A percentile compares a stretch with the other conserved stretches of the same genome.
Conservation (phyloP, 2,888 invertebrate genomes). For the Cephonodes hylas region DNA sequence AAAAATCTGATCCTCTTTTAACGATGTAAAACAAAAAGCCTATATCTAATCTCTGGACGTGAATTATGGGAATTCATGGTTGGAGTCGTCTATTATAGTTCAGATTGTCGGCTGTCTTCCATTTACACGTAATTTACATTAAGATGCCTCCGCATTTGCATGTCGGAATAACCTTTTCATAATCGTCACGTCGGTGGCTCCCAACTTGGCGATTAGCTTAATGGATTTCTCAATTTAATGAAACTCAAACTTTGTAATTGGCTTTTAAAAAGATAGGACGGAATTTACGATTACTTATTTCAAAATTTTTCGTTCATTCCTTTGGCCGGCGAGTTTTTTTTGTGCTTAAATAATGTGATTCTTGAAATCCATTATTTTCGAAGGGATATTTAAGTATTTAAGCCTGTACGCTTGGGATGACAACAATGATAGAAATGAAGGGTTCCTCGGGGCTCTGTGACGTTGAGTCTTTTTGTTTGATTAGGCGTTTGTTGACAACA, state of each 20-base stretch:
- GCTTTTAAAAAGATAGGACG: conserved; percentile 66
- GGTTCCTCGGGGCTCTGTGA: conserved; percentile 56
- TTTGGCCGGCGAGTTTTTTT: conserved; percentile 31
- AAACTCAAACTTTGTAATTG: conserved; percentile 69
- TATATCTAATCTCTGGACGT: conserved; percentile 63
- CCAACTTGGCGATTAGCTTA: conserved; percentile 71
- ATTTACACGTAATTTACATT: conserved; percentile 76
- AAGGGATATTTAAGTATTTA: conserved; percentile 54
- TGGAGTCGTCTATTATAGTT: conserved; percentile 55
- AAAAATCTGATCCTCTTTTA: conserved; percentile 33
- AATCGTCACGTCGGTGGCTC: conserved; percentile 70
- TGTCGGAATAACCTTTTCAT: conserved; percentile 71
- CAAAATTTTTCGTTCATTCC: conserved; percentile 38
- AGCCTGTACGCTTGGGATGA: conserved; percentile 51
- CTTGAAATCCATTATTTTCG: conserved; percentile 44
- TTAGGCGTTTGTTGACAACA: conserved; percentile 78
- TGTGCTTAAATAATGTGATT: conserved; percentile 30
- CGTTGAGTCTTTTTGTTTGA: conserved; percentile 75
- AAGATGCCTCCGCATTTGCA: conserved; percentile 71
- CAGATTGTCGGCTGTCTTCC: conserved; percentile 57
- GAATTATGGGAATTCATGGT: conserved; percentile 63
- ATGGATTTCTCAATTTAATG: conserved; percentile 76
- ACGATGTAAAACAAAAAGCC: conserved; percentile 54
- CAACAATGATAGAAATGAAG: conserved; percentile 60
- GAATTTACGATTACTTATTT: conserved; percentile 56